These are phyloP conservation scores for Eurystomus gularis DNA, from an alignment of 2,113 vertebrate species.

Conservation along the genomic window DNA sequence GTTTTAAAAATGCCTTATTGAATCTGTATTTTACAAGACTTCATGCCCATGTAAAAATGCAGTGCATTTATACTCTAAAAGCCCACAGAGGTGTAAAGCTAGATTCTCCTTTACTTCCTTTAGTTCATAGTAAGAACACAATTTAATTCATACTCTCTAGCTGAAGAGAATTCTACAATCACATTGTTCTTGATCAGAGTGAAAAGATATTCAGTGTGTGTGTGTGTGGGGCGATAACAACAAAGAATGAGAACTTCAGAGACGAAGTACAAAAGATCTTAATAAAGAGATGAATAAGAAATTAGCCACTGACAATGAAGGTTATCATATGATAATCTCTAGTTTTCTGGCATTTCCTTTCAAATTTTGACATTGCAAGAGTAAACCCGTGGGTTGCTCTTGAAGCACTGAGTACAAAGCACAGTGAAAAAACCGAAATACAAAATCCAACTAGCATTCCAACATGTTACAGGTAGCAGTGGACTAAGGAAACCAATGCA, in stretches of 20 bases:
- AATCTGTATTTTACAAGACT: not conserved
- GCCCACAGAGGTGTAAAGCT: not conserved
- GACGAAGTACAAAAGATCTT: not conserved
- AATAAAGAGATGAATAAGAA: not conserved
- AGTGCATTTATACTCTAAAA: not conserved
- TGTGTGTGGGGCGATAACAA: rapidly evolving
- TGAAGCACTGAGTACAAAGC: not conserved
- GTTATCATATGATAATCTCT: not conserved
- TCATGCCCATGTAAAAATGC: not conserved
- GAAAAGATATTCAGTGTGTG: not conserved
- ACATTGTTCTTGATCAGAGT: not conserved
- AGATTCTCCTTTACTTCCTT: not conserved
- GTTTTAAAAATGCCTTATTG: not conserved
- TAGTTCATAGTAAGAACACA: not conserved
- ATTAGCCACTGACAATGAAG: not conserved
- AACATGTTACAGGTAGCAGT: not conserved
- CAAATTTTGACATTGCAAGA: not conserved
- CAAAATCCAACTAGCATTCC: not conserved
- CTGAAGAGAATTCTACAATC: not conserved
- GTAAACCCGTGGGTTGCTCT: not conserved
- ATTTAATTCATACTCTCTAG: not conserved
- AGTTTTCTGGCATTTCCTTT: not conserved
- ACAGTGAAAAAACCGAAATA: not conserved
- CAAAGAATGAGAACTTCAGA: not conserved
- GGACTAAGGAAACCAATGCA: not conserved